These are phyloP conservation scores for Siniperca obscura DNA, from an alignment of 2,797 vertebrate genomes.

Conservation along the genomic window DNA sequence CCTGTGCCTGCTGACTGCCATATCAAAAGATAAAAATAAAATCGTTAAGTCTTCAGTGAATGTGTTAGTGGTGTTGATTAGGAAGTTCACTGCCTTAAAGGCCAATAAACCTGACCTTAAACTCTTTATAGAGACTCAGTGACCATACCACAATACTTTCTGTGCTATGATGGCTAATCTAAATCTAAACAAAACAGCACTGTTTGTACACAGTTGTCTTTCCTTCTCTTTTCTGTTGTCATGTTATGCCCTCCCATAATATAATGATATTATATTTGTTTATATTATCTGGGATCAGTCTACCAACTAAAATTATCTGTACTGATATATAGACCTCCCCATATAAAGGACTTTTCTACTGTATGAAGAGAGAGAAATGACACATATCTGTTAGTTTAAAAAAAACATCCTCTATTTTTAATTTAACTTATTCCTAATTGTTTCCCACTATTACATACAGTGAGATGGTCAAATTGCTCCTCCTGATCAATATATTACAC, in stretches of 20 bases:
- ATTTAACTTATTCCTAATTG: neutral
- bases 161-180: neutral
- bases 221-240: neutral
- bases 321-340: neutral
- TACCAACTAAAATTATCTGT: neutral
- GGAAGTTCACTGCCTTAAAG: neutral
- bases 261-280: neutral
- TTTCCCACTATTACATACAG: neutral
- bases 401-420: neutral
- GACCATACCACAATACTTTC: neutral
- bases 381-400: neutral
- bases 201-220: neutral
- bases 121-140: neutral
- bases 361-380: neutral
- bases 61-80: constrained; percentile 7
- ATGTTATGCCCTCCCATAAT: neutral
- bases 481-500: neutral
- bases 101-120: constrained; percentile 6
- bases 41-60: neutral
- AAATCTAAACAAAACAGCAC: neutral
- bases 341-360: neutral
- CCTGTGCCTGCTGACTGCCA: constrained; percentile 8
- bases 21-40: constrained; percentile 14
- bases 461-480: neutral
- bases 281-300: neutral